Evolutionary conservation across 2,113 vertebrate species (phyloP).

Genomic region (Campylomormyrus numenius): DNA sequence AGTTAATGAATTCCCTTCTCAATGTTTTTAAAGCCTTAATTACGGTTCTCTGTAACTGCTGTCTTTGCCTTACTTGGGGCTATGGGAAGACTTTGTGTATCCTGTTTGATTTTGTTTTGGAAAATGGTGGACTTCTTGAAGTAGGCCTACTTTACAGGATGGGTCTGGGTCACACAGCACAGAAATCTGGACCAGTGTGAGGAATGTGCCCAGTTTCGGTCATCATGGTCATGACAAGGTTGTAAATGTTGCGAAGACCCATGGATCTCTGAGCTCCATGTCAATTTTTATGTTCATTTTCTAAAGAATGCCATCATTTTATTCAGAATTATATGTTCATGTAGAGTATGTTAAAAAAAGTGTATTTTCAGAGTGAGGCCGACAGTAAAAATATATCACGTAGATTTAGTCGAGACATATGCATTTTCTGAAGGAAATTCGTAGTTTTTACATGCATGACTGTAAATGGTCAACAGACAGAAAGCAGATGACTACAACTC

Average conservation of each 20-base stretch:
- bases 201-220: background rate
- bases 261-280: background rate
- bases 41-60: background rate
- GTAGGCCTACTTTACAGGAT: background rate
- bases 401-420: background rate
- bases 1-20: slow-evolving; percentile 39
- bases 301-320: background rate
- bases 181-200: background rate
- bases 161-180: background rate
- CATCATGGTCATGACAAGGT: background rate
- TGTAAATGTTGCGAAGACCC: background rate
- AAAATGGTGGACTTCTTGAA: background rate
- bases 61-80: background rate
- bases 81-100: background rate
- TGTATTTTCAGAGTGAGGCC: background rate
- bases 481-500: background rate
- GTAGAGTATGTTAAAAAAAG: background rate
- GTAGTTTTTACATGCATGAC: background rate
- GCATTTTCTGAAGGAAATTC: background rate
- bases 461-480: background rate
- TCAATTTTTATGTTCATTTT: background rate
- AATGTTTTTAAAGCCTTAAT: slow-evolving; percentile 32
- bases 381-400: background rate
- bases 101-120: background rate
- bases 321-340: background rate